These are phyloP conservation scores for Blera fallax DNA, from an alignment of 2,888 invertebrate species.

Conservation along the genomic window DNA sequence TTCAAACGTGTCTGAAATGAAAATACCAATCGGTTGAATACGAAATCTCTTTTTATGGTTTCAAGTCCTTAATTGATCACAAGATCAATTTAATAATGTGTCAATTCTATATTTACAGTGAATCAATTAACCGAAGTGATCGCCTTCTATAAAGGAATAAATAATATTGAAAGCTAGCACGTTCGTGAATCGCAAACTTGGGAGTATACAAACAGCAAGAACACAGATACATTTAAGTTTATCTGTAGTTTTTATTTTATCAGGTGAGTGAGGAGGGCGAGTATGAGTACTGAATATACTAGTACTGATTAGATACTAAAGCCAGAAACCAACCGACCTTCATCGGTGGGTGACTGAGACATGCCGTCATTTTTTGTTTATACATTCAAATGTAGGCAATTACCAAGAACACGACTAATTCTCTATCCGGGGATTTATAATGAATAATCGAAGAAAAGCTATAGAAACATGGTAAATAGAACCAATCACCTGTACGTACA, in stretches of 20 bases:
- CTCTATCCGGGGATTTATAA: neutral
- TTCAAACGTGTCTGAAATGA: conserved; percentile 13
- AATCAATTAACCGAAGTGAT: conserved; percentile 36
- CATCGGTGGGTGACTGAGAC: conserved; percentile 13
- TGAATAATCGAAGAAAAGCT: neutral
- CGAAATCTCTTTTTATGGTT: neutral
- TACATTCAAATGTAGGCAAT: neutral
- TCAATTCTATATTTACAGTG: conserved; percentile 53
- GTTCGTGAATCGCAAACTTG: neutral
- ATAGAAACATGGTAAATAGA: conserved; percentile 3
- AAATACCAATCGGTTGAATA: neutral
- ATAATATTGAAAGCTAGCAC: conserved; percentile 27
- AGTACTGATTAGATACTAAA: conserved; percentile 62
- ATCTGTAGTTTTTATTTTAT: conserved; percentile 19
- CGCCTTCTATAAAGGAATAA: conserved; percentile 2
- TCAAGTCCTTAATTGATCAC: conserved; percentile 44
- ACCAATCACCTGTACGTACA: conserved; percentile 21
- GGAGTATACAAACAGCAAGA: conserved; percentile 11
- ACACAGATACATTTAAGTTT: conserved; percentile 6
- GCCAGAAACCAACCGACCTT: conserved; percentile 56
- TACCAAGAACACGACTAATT: neutral
- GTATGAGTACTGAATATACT: conserved; percentile 9
- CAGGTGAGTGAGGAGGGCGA: conserved; percentile 41
- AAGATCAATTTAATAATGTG: conserved; percentile 45
- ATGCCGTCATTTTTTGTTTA: conserved; percentile 50